These are phyloP conservation scores for Gallinago undulata DNA, from an alignment of 2,113 vertebrate genomes.

Conservation along the genomic window DNA sequence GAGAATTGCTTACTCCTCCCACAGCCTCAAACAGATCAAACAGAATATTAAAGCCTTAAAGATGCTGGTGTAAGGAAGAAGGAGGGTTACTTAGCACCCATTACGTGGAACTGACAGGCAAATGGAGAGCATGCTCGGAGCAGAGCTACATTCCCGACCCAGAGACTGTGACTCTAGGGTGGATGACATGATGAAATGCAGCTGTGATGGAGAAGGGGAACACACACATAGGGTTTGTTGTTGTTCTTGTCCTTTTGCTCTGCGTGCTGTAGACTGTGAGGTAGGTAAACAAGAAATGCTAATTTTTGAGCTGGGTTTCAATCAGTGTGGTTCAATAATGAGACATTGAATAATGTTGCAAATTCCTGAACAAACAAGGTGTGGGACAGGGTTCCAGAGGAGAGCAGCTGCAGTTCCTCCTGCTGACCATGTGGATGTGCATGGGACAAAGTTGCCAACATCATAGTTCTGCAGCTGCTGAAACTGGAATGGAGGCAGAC, in stretches of 20 bases:
- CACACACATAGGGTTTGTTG: not conserved
- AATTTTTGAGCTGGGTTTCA: not conserved
- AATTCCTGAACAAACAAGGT: not conserved
- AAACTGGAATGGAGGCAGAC: not conserved
- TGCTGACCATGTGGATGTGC: accelerated
- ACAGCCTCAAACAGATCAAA: slow-evolving; percentile 25
- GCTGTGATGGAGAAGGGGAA: not conserved
- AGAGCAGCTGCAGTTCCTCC: not conserved
- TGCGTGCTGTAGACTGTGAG: not conserved
- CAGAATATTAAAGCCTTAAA: slow-evolving; percentile 22
- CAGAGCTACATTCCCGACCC: not conserved
- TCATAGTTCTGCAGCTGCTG: not conserved
- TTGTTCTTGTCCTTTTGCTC: not conserved
- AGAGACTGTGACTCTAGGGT: not conserved
- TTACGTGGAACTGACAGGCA: not conserved
- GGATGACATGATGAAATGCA: not conserved
- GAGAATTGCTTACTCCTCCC: slow-evolving; percentile 16
- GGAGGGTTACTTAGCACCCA: not conserved
- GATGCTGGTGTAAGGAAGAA: not conserved
- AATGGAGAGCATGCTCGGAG: not conserved
- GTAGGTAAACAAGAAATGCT: not conserved
- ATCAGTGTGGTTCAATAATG: not conserved
- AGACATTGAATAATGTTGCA: not conserved
- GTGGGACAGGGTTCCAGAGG: not conserved
- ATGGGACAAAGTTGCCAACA: not conserved